These are phyloP conservation scores for Apistogramma diplotaenia DNA, from an alignment of 2,113 vertebrate genomes.

Conservation along the genomic window DNA sequence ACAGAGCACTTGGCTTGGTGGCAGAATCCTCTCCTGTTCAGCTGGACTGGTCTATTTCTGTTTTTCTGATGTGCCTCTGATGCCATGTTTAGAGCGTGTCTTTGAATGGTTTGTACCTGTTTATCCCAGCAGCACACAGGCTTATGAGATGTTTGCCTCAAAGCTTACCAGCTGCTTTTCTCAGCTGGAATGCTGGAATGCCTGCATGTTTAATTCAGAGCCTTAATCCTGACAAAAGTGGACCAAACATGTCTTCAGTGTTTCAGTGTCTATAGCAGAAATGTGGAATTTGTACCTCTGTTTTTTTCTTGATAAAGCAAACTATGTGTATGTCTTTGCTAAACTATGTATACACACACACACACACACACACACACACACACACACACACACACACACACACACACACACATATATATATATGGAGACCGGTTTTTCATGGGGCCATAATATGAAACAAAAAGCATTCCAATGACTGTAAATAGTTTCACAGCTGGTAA, in stretches of 20 bases:
- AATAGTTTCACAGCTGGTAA: slow-evolving; percentile 12
- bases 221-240: slow-evolving; percentile 69
- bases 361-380: no score
- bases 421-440: background rate
- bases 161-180: slow-evolving; percentile 74
- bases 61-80: slow-evolving; percentile 70
- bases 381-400: no score
- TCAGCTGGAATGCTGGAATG: slow-evolving; percentile 67
- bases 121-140: slow-evolving; percentile 73
- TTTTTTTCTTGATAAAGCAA: background rate
- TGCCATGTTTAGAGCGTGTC: slow-evolving; percentile 70
- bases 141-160: slow-evolving; percentile 75
- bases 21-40: slow-evolving; percentile 64
- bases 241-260: slow-evolving; percentile 63
- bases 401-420: no score
- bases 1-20: slow-evolving; percentile 59
- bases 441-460: background rate
- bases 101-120: slow-evolving; percentile 77
- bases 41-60: slow-evolving; percentile 71
- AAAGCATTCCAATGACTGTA: background rate
- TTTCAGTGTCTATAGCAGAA: slow-evolving; percentile 17
- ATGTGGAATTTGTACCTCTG: slow-evolving; percentile 8
- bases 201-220: slow-evolving; percentile 68
- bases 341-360: no score
- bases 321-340: background rate